A percentile compares a stretch with the other conserved stretches of the same genome.
phyloP scores from a whole-genome alignment of 2,113 vertebrate species.

The Numida meleagris region DNA sequence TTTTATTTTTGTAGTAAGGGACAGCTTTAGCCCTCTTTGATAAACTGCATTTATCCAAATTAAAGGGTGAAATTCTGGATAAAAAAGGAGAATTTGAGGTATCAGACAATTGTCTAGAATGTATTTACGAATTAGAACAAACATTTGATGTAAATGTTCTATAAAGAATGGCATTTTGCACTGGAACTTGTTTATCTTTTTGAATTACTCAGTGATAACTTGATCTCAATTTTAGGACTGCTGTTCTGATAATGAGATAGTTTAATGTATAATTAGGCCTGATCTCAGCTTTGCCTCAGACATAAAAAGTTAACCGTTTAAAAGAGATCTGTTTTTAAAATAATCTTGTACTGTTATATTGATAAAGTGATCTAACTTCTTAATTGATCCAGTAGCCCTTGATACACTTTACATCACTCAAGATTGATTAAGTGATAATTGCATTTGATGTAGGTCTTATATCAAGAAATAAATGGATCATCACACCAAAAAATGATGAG shows the following conservation, averaged over 20 bases:
- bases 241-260: constrained; percentile 22
- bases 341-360: constrained; percentile 9
- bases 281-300: not conserved
- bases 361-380: constrained; percentile 41
- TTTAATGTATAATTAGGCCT: not conserved
- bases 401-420: not conserved
- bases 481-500: constrained; percentile 44
- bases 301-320: not conserved
- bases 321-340: constrained; percentile 30
- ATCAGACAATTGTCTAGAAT: not conserved
- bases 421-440: constrained; percentile 58
- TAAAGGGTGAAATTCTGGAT: not conserved
- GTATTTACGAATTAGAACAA: not conserved
- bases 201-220: not conserved
- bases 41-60: constrained; percentile 2
- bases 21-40: not conserved
- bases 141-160: not conserved
- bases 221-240: not conserved
- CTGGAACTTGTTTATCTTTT: not conserved
- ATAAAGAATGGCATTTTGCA: not conserved
- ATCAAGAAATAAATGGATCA: not conserved
- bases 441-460: constrained; percentile 16
- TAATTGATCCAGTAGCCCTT: constrained; percentile 48
- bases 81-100: not conserved
- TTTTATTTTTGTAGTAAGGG: not conserved